phyloP scores from a whole-genome alignment of 2,797 vertebrate genomes.

The Hozukius guyotensis region DNA sequence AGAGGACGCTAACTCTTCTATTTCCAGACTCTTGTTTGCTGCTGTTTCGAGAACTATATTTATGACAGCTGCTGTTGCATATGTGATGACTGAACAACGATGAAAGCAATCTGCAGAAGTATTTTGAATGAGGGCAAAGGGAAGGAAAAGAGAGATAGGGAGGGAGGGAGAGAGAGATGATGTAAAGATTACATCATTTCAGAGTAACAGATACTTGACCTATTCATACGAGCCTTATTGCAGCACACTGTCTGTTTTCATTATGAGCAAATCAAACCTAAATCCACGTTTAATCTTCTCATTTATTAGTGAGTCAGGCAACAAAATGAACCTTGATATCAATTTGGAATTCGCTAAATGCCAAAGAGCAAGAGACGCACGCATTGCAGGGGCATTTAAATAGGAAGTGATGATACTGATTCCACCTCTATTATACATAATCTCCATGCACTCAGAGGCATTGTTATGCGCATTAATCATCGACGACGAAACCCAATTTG shows the following conservation, averaged over 20 bases:
- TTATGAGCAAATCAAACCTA: slow-evolving; percentile 10
- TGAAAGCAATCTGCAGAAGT: slow-evolving; percentile 42
- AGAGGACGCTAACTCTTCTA: slow-evolving; percentile 18
- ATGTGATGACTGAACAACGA: slow-evolving; percentile 55
- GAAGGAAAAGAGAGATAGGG: background rate
- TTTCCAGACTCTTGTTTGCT: slow-evolving; percentile 7
- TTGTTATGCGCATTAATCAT: slow-evolving; percentile 44
- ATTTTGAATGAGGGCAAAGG: background rate
- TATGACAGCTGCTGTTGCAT: slow-evolving; percentile 48
- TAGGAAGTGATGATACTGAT: slow-evolving; percentile 23
- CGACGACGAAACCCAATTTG: slow-evolving; percentile 27
- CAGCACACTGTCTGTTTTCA: background rate
- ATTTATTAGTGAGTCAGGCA: slow-evolving; percentile 11
- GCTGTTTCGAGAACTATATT: slow-evolving; percentile 20
- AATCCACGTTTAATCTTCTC: slow-evolving; percentile 24
- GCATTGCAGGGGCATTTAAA: slow-evolving; percentile 10
- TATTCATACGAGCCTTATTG: background rate
- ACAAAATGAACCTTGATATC: slow-evolving; percentile 21
- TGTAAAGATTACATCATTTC: background rate
- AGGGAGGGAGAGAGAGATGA: background rate
- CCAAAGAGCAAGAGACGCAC: background rate
- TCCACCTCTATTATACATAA: slow-evolving; percentile 9
- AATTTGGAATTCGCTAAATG: slow-evolving; percentile 35
- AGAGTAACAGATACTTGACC: background rate
- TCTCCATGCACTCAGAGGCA: background rate